Evolutionary conservation across 2,888 invertebrate species (phyloP).

Genomic region (Cryptocephalus primarius): DNA sequence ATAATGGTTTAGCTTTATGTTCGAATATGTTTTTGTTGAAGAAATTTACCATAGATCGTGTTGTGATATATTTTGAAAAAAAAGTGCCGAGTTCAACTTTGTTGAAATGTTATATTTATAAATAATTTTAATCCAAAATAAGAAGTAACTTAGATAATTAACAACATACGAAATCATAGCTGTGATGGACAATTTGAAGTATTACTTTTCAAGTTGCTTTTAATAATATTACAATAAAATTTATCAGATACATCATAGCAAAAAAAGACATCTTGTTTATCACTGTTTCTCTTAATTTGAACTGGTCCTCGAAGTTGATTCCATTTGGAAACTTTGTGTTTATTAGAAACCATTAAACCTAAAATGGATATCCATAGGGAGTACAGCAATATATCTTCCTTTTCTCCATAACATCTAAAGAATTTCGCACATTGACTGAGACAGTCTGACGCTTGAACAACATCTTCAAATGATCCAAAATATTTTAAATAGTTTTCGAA

Average conservation of each 20-base stretch:
- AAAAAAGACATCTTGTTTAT: background rate
- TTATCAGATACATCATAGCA: conserved; percentile 19
- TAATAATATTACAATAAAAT: conserved; percentile 26
- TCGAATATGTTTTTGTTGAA: too few relatives aligned
- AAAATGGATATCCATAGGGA: conserved; percentile 54
- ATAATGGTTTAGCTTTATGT: too few relatives aligned
- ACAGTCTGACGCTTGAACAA: conserved; percentile 48
- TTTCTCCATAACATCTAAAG: conserved; percentile 53
- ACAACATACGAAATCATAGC: too few relatives aligned
- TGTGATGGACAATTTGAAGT: too few relatives aligned
- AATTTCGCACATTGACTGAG: conserved; percentile 63
- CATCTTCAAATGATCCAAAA: conserved; percentile 48
- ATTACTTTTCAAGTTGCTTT: conserved; percentile 3
- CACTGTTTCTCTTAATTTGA: conserved; percentile 21
- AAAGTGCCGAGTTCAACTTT: too few relatives aligned
- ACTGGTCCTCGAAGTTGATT: conserved; percentile 53
- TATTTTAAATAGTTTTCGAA: conserved; percentile 58
- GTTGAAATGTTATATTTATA: too few relatives aligned
- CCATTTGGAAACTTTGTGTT: conserved; percentile 58
- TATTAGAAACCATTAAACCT: conserved; percentile 62
- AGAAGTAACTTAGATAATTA: too few relatives aligned
- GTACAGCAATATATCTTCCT: conserved; percentile 31
- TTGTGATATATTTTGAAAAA: too few relatives aligned
- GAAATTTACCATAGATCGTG: too few relatives aligned
- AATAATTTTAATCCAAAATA: too few relatives aligned